These are phyloP conservation scores for Phaedon cochleariae DNA, from an alignment of 2,888 invertebrate species.

Conservation along the genomic window DNA sequence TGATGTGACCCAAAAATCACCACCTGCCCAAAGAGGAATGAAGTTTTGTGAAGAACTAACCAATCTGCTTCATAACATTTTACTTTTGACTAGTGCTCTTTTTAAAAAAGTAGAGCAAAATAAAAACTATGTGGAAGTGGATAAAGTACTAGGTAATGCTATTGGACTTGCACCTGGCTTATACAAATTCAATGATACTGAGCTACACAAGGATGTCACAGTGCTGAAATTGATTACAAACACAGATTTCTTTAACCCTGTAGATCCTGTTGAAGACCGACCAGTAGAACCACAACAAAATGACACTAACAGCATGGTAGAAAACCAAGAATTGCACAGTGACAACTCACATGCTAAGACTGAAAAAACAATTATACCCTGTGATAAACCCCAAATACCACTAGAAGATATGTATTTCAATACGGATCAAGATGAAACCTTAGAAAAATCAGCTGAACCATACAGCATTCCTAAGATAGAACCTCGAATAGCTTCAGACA, in stretches of 20 bases:
- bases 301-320: background rate
- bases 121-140: conserved; percentile 52
- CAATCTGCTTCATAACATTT: conserved; percentile 54
- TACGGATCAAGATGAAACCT: background rate
- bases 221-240: conserved; percentile 51
- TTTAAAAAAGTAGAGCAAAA: conserved; percentile 52
- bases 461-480: conserved; percentile 14
- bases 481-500: conserved; percentile 8
- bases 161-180: conserved; percentile 55
- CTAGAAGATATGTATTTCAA: conserved; percentile 8
- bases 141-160: conserved; percentile 53
- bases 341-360: background rate
- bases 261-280: conserved; percentile 8
- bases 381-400: conserved; percentile 3
- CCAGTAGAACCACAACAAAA: conserved; percentile 13
- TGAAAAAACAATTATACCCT: background rate
- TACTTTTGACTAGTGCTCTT: conserved; percentile 54
- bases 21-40: conserved; percentile 49
- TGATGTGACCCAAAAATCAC: conserved; percentile 53
- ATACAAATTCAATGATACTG: conserved; percentile 56
- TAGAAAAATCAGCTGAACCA: background rate
- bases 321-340: background rate
- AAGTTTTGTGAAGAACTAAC: conserved; percentile 58
- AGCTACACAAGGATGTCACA: conserved; percentile 55
- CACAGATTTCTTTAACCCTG: conserved; percentile 49